Base-by-base conservation (phyloP, 2,888 invertebrate genomes). In the Pterobdella sp. region DNA sequence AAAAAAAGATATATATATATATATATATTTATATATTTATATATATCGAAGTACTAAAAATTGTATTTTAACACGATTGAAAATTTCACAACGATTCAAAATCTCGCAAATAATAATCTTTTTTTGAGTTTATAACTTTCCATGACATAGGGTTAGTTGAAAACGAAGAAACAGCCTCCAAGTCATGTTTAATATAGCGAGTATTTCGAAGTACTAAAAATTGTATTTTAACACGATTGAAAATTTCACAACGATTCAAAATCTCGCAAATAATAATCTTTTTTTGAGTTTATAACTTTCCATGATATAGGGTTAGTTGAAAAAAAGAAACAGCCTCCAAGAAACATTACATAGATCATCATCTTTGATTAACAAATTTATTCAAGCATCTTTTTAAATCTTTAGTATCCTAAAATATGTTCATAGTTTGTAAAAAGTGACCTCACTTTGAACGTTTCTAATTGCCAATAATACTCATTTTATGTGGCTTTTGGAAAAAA, bases 341-440 rank as follows among this genome's bases (percentile, higher is more conserved):
- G 60, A 22, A 56, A 56, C 60, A 56, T 56, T 26, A 56, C 60
- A n/a, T 56, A 56, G 60, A 56, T 4, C n/a, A 26, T n/a, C 60
- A 56, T 56, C 60, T 56, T 56, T n/a, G 26, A 56, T 4, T 3
- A 56, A 26, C 26, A 4, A 56, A 56, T 14, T 18, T 18, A 42
- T 42, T 42, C 7, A 42, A 42, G 42, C 42, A 42, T 42, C 18
- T 42, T 42, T 14, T 42, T 7, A 42, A 42, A 42, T 42, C 18
- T 42, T 18, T 7, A 42, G 42, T 14, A 42, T n/a, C 7, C 42
- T 42, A 14, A 7, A 14, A 42, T 42, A 18, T 14, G 18, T 14
- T 14, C 18, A 42, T 14, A 18, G 42, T 14, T 42, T 42, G 42
- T 14, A 42, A 42, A 7, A 42, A 42, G 42, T 14, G 42, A 42